These are phyloP conservation scores for Glossosoma conforme DNA, from an alignment of 1,140 invertebrate genomes.

Conservation along the genomic window DNA sequence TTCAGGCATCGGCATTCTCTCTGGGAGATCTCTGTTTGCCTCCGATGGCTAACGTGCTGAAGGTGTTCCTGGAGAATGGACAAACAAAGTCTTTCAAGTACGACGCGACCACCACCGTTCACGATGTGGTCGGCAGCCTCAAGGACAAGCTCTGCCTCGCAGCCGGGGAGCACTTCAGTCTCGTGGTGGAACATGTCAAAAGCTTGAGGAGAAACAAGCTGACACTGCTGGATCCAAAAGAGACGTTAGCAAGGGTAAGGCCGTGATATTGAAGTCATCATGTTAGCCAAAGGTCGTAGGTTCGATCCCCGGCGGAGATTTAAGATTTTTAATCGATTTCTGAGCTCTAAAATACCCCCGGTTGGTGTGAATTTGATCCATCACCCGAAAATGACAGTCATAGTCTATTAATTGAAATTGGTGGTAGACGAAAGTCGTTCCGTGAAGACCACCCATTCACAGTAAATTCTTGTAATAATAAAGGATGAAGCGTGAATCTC, in stretches of 20 bases:
- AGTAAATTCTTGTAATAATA: no score
- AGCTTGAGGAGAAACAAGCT: slow-evolving; percentile 78
- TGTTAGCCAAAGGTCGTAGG: no score
- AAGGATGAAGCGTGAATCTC: no score
- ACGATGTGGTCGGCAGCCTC: slow-evolving; percentile 79
- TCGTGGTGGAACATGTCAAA: slow-evolving; percentile 88
- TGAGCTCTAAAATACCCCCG: no score
- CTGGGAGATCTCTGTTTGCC: slow-evolving; percentile 75
- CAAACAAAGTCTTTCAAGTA: slow-evolving; percentile 97
- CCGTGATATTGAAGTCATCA: no score
- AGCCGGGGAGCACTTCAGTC: slow-evolving; percentile 76
- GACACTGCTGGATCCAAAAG: slow-evolving; percentile 75
- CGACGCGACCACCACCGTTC: slow-evolving; percentile 81
- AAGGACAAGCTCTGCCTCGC: slow-evolving; percentile 80
- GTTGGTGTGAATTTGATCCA: no score
- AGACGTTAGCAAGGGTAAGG: slow-evolving; percentile 77
- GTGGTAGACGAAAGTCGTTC: no score
- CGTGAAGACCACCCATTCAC: no score
- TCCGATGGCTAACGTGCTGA: slow-evolving; percentile 88
- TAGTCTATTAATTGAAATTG: no score
- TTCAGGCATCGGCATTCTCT: slow-evolving; percentile 71
- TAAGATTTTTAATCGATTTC: no score
- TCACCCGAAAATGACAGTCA: no score
- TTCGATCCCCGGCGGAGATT: no score
- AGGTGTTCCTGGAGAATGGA: slow-evolving; percentile 90